phyloP scores from a whole-genome alignment of 2,113 vertebrate genomes.

The Campylomormyrus tamandua region DNA sequence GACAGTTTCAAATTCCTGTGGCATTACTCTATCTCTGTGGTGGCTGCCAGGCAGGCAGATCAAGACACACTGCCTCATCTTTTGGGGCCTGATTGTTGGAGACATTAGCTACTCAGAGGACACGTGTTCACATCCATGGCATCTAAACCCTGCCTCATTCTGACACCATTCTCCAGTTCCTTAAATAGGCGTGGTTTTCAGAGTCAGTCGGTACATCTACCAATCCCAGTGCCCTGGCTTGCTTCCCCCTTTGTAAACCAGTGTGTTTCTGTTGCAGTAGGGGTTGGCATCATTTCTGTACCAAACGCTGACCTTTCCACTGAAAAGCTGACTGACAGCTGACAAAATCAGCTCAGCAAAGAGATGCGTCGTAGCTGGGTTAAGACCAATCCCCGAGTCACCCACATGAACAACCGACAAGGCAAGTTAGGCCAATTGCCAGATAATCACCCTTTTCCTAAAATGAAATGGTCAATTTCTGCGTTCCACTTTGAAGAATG shows the following conservation, averaged over 20 bases:
- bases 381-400: background rate
- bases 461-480: background rate
- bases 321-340: background rate
- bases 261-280: background rate
- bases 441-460: background rate
- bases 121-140: background rate
- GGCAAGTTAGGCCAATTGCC: background rate
- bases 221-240: background rate
- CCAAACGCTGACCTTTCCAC: background rate
- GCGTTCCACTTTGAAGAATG: background rate
- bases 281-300: background rate
- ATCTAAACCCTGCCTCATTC: background rate
- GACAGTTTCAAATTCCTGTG: background rate
- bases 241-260: background rate
- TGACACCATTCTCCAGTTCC: background rate
- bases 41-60: background rate
- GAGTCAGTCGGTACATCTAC: background rate
- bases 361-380: background rate
- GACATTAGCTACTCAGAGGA: background rate
- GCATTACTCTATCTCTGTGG: background rate
- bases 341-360: background rate
- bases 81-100: background rate
- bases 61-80: background rate
- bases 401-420: background rate
- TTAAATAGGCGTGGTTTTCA: background rate